Percentiles rank a stretch among this genome's conserved stretches.
Evolutionary conservation across 2,113 vertebrate genomes (phyloP).

Genomic region (Dunckerocampus dactyliophorus): DNA sequence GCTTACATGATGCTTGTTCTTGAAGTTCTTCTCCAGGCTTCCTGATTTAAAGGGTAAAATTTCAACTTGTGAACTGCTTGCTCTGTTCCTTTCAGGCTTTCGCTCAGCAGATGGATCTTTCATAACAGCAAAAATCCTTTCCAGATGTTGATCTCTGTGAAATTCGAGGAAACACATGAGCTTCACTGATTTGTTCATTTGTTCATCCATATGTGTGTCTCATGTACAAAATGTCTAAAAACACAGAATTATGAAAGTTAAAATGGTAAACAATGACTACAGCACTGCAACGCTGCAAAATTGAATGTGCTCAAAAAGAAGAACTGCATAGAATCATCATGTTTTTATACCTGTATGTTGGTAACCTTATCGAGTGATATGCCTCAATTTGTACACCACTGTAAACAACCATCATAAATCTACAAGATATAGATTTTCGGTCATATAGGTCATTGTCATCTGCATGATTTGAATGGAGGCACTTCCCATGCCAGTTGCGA

Average conservation of each 20-base stretch:
- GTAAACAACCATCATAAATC: background rate
- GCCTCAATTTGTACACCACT: background rate
- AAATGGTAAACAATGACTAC: slow-evolving; percentile 24
- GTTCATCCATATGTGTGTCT: slow-evolving; percentile 26
- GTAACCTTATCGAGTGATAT: background rate
- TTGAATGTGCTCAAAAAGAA: background rate
- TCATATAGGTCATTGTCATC: too few relatives aligned
- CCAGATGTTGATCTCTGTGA: slow-evolving; percentile 59
- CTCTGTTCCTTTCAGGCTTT: slow-evolving; percentile 21
- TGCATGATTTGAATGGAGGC: too few relatives aligned
- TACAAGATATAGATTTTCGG: too few relatives aligned
- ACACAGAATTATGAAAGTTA: too few relatives aligned
- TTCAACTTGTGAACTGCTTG: slow-evolving; percentile 26
- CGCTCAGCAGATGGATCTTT: slow-evolving; percentile 30
- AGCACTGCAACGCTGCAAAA: background rate
- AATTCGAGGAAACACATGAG: slow-evolving; percentile 50
- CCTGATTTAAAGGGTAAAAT: slow-evolving; percentile 26
- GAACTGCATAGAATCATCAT: background rate
- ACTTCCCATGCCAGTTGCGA: too few relatives aligned
- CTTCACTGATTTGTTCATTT: slow-evolving; percentile 24
- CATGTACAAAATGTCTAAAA: slow-evolving; percentile 10
- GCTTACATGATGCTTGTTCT: slow-evolving; percentile 21
- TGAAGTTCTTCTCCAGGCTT: slow-evolving; percentile 30
- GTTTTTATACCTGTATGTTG: background rate
- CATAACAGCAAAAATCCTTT: slow-evolving; percentile 38